Base-by-base conservation (phyloP, 2,113 vertebrate species). In the Erythrolamprus reginae region DNA sequence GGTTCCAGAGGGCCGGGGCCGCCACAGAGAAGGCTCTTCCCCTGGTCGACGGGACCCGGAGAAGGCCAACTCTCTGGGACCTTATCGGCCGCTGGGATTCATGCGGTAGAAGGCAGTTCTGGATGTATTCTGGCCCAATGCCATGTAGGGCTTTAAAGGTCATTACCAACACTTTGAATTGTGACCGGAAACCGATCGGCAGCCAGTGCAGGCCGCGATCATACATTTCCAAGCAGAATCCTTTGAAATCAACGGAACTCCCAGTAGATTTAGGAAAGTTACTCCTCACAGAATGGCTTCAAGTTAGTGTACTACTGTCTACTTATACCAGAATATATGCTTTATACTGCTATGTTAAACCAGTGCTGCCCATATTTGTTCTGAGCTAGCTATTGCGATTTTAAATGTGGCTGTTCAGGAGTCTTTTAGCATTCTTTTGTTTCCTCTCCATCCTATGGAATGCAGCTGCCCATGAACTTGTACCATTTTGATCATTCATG, bases 391-490 rank as follows among this genome's bases (percentile, higher is more conserved):
- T 93, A 92, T 97, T 96, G 90, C 95, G 96, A 97, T 96, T 97
- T 97, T 95, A 97, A 96, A 96, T 96, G 94, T 95, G 92, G 95
- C 96, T 92, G 95, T 96, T 89, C 93, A 93, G 88, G 89, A 93
- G 95, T 96, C 92, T 95, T 86, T 96, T 95, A 94, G 96, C 97
- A 95, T 97, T 97, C 97, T 96, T 97, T 97, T 98, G 97, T 97
- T 97, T 94, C 94, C 92, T 97, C 97, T 61, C 97, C 94, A 97
- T 96, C 96, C 97, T 96, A 95, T 96, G 94, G 97, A 95, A 97
- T 97, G 94, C 95, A 96, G 94, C 96, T 97, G 96, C 95, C 96
- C 97, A 97, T 98, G 97, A 97, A 97, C 96, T 97, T 97, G 87
- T 93, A 45, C 92, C 92, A 94, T 96, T 97, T 97, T 98, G 97